Base-by-base conservation (phyloP, 2,797 vertebrate species). In the Cirrhinus molitorella region DNA sequence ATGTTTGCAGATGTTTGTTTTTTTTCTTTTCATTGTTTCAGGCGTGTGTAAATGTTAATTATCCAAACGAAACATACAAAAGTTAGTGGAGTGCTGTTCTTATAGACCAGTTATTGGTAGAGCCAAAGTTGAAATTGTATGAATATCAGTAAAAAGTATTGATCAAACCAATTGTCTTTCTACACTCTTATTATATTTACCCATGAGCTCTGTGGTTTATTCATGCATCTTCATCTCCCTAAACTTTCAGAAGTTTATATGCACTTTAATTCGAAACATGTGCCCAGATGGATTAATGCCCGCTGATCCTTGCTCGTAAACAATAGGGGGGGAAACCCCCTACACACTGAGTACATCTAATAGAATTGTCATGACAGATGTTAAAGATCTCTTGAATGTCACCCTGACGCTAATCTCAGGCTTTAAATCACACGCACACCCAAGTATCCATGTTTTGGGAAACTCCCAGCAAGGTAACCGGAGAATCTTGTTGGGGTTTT, bases 331-430 rank as follows among this genome's bases (percentile, higher is more conserved):
- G 75, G 85, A 91, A 90, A 86, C 57, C 83, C 68, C 61, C 83
- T 79, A 31, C 63, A 55, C 83, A 79, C 43, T 78, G 61, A 81
- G 72, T 10, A 83, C 75, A 83, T 87, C 83, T 79, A 89, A 88
- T 57, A 67, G 86, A 88, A 79, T 83, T 19, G 82, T 85, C 84
- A 49, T 83, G 86, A 90, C 91, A 91, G 90, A 92, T 92, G 91
- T 91, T 88, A 49, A 65, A 75, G 55, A 87, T 81, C 85, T 81
- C 85, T 91, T 89, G 87, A 76, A 93, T 89, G 89, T 91, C 88
- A 87, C 75, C 87, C 85, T 65, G 85, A 83, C 37, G 90, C 87
- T 93, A 91, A 93, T 93, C 89, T 23, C 51, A 87, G 84, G 84
- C 91, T 91, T 89, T 86, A 88, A 88, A 23, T 81, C 87, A 79